A percentile compares a stretch with the other conserved stretches of the same genome.
phyloP scores from a whole-genome alignment of 1,140 invertebrate genomes.

The Lysiphlebus fabarum region DNA sequence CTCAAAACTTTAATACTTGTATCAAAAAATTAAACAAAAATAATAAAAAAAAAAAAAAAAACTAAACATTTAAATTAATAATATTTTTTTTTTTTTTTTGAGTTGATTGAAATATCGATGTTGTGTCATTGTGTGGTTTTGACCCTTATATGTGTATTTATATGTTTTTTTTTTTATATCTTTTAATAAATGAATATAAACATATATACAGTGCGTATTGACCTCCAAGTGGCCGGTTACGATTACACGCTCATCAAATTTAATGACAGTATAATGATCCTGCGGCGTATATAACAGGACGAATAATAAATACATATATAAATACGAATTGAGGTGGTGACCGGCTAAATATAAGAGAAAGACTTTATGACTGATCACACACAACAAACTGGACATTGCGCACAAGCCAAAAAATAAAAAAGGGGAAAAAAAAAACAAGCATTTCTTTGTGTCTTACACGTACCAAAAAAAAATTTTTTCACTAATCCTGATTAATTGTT shows the following conservation, averaged over 20 bases:
- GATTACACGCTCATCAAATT: slow-evolving; percentile 47
- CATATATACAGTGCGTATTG: too few relatives aligned
- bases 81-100: slow-evolving; percentile 5
- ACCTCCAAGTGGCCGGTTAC: slow-evolving; percentile 7
- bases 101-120: slow-evolving; percentile 21
- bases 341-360: slow-evolving; percentile 3
- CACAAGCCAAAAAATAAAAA: slow-evolving; percentile 10
- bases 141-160: slow-evolving; percentile 17
- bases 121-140: neutral
- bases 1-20: neutral
- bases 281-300: slow-evolving; percentile 13
- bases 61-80: slow-evolving; percentile 17
- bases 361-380: slow-evolving; percentile 33
- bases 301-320: slow-evolving; percentile 4
- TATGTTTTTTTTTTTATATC: too few relatives aligned
- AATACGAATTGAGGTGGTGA: slow-evolving; percentile 16
- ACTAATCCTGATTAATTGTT: slow-evolving; percentile 47
- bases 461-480: slow-evolving; percentile 28
- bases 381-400: slow-evolving; percentile 30
- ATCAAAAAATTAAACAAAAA: neutral
- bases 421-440: neutral
- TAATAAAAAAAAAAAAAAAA: slow-evolving; percentile 10
- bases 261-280: slow-evolving; percentile 46
- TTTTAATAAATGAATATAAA: too few relatives aligned
- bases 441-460: too few relatives aligned